phyloP scores from a whole-genome alignment of 2,797 vertebrate genomes.

The Sciurus carolinensis region DNA sequence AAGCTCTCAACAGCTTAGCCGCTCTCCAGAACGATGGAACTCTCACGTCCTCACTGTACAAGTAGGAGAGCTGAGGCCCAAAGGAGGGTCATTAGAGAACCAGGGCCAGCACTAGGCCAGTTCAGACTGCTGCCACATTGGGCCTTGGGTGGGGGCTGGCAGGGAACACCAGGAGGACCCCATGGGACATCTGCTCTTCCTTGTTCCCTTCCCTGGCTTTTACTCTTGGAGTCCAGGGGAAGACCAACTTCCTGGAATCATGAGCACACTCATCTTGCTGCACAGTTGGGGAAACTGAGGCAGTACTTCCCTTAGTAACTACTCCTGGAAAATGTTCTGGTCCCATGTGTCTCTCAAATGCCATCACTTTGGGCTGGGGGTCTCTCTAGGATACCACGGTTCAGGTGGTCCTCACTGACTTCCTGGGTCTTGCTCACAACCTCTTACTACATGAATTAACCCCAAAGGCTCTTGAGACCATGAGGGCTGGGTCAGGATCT shows the following conservation, averaged over 20 bases:
- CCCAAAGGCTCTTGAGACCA: not conserved
- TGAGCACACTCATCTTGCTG: not conserved
- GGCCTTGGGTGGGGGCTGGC: no score
- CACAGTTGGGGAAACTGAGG: not conserved
- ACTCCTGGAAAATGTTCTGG: not conserved
- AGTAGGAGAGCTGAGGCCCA: not conserved
- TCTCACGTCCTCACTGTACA: not conserved
- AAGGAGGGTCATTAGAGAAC: not conserved
- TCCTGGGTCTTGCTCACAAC: not conserved
- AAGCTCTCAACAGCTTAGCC: not conserved
- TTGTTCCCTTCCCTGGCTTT: not conserved
- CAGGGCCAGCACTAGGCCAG: not conserved
- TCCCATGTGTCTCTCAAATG: not conserved
- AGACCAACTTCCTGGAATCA: not conserved
- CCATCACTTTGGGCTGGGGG: not conserved
- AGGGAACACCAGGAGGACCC: not conserved
- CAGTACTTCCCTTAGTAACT: not conserved
- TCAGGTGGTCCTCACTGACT: rapidly evolving
- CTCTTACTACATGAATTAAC: not conserved
- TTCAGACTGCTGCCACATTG: not conserved
- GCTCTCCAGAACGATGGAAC: not conserved
- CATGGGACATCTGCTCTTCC: not conserved
- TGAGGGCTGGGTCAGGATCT: not conserved
- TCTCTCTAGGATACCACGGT: not conserved
- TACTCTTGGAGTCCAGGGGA: not conserved